Base-by-base conservation (phyloP, 2,113 vertebrate genomes). In the Holacanthus passer region DNA sequence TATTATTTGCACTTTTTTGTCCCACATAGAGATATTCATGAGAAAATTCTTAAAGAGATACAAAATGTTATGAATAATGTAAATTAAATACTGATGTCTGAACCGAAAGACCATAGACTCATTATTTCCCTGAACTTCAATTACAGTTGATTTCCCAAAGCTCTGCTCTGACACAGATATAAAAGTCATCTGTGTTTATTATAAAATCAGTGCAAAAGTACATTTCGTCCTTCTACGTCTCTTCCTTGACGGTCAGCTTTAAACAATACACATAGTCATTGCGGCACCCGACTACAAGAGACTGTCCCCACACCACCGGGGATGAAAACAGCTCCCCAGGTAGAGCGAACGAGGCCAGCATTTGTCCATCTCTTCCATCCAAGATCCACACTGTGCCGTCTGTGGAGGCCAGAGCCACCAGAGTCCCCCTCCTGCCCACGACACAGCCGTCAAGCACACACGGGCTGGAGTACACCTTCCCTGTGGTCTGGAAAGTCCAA, bases 291-390 rank as follows among this genome's bases (percentile, higher is more conserved):
- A 99, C 93, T 39, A 98, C 70, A 0, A 99, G 91, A 27, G 86
- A 93, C 24, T 89, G 93, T 71, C 89, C 93, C 92, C 96, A 97
- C 58, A 97, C 91, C 24, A 98, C 90, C 0, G 97, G 97, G 11
- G 98, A 99, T 48, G 98, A 99, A 79, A 99, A 99, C 39, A 98
- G 93, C 81, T 99, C 96, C 45, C 98, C 97, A 0, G 96, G 96
- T 24, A 99, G 95, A 20, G 90, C 67, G 27, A 92, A 72, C 0
- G 85, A 85, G 31, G 93, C 88, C 86, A 92, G 88, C 86, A 92
- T 47, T 7, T 41, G 81, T 77, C 98, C 98, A 0, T 69, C 95
- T 69, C 89, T 86, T 63, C 91, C 96, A 75, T 97, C 95, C 84
- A 99, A 84, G 79, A 99, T 90, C 96, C 97, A 99, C 69, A 99